Evolutionary conservation across 1,140 invertebrate species (phyloP).

Genomic region (Trichomalopsis sarcophagae): DNA sequence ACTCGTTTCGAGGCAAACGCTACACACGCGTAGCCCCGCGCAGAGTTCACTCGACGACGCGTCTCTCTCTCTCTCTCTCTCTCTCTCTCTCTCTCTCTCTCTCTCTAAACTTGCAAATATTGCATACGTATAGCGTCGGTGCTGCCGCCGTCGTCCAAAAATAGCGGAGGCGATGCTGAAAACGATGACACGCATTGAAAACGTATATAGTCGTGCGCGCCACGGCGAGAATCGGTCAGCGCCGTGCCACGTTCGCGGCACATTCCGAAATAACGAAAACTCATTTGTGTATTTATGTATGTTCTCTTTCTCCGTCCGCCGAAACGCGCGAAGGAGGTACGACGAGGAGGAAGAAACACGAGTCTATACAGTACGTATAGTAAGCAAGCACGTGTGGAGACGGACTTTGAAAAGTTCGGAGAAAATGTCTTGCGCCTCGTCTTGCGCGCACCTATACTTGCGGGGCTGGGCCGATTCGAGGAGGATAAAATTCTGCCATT

Average conservation of each 20-base stretch:
- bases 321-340: not conserved
- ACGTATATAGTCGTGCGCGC: not conserved
- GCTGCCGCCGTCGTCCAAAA: slow-evolving; percentile 2
- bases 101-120: not conserved
- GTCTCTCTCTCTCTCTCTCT: too few relatives aligned
- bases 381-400: not conserved
- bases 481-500: not conserved
- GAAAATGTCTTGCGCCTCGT: not conserved
- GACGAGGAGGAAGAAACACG: not conserved
- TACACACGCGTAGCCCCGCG: too few relatives aligned
- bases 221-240: slow-evolving; percentile 19
- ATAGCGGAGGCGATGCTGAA: slow-evolving; percentile 22
- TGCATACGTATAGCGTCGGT: not conserved
- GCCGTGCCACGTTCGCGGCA: not conserved
- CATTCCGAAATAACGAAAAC: slow-evolving; percentile 37
- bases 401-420: not conserved
- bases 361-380: not conserved
- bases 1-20: not conserved
- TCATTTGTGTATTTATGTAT: slow-evolving; percentile 34
- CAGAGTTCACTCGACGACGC: not conserved
- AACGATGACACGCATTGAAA: slow-evolving; percentile 36
- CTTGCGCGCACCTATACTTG: too few relatives aligned
- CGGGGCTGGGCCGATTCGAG: not conserved
- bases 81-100: too few relatives aligned
- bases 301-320: too few relatives aligned